Base-by-base conservation (phyloP, 2,888 invertebrate genomes). In the Cantharis nigra region DNA sequence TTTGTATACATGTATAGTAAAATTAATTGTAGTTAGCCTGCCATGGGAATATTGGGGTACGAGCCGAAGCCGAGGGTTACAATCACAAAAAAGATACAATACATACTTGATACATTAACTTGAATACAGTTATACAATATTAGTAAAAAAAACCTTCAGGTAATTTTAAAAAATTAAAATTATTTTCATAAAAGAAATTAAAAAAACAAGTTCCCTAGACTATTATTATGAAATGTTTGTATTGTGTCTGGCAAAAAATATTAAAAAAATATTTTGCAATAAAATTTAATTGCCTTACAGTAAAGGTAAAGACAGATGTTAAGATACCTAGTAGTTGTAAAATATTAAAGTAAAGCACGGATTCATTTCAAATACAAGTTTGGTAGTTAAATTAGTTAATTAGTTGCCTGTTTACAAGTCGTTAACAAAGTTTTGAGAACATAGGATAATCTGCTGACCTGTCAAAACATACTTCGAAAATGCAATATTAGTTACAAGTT, bases 381-480 rank as follows among this genome's bases (percentile, higher is more conserved):
- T 70, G 73, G 74, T 67, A 77, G 77, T 77, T 77, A 77, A 84
- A 83, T 84, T 83, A 83, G 83, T 83, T 84, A 84, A 85, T 85
- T 84, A 85, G 83, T 84, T 83, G 82, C 83, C 83, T 84, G 84
- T 83, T 84, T 84, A 82, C 84, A 84, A 83, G 83, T 84, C 84
- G 82, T 85, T 85, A 85, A 80, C 79, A 75, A 80, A 74, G 71
- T 78, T 78, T 62, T 71, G 69, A 72, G 75, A 75, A 69, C 30
- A 63, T 16, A 63, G 78, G 64, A 78, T 78, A 78, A 78, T 75
- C 74, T 71, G 78, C 78, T 77, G 75, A 75, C 75, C 72, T 78
- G 78, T 78, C 78, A 78, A 71, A 67, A 70, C 63, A 72, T 75
- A 65, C 63, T 69, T 77, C 30, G 62, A 33, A 78, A 75, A 20